Evolutionary conservation across 2,797 vertebrate genomes (phyloP), one percentile per base, ranked within the genome.

Genomic region (Orestias chungarensis): DNA sequence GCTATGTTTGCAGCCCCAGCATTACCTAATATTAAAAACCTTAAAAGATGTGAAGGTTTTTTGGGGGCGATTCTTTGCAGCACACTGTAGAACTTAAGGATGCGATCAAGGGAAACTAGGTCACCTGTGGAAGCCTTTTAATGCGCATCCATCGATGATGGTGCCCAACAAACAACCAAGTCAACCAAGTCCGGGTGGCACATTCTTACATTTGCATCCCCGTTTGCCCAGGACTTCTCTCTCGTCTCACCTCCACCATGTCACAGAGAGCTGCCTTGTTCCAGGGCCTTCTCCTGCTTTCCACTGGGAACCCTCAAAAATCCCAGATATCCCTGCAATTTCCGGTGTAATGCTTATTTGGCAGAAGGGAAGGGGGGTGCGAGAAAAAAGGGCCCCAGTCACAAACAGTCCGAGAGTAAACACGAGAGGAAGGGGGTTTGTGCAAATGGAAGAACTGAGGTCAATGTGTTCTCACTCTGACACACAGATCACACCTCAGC

Each of bases 241-340:
- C 87, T 80, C 80, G 79, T 80, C 80, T 86, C 88, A 87, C 84
- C 86, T 89, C 81, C 65, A 33, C 83, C 86, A 86, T 89, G 90
- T 91, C 82, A 94, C 93, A 94, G 90, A 93, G 87, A 90, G 89
- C 80, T 54, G 71, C 86, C 90, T 93, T 94, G 93, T 94, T 93
- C 92, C 65, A 49, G 35, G 49, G 65, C 54, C 23, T 55, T 79
- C 73, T 77, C 81, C 87, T 81, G 78, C 89, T 92, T 92, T 93
- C 92, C 91, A 88, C 76, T 71, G 76, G 87, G 84, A 92, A 80
- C 91, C 91, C 91, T 83, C 90, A 94, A 94, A 95, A 92, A 94
- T 95, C 93, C 93, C 91, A 94, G 92, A 90, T 92, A 94, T 95
- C 91, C 90, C 73, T 86, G 93, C 91, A 94, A 95, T 95, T 95